These are phyloP conservation scores for Rhagium mordax DNA, from an alignment of 2,888 invertebrate species.

Conservation along the genomic window DNA sequence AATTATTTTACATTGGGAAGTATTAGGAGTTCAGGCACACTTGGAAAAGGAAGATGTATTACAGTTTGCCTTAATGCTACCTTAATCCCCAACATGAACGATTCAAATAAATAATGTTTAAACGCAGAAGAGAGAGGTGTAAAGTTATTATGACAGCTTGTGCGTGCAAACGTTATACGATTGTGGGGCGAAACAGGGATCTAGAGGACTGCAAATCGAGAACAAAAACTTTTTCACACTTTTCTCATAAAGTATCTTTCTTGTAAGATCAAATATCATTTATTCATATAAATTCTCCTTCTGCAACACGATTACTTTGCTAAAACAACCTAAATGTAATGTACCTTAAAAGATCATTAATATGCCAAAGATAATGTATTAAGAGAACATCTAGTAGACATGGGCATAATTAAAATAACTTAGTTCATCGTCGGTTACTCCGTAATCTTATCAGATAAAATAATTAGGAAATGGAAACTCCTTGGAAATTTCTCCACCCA, in stretches of 20 bases:
- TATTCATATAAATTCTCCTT: conserved; percentile 36
- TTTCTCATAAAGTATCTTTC: conserved; percentile 46
- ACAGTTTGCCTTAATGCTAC: conserved; percentile 57
- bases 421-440: too few species aligned
- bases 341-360: too few species aligned
- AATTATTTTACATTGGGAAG: conserved; percentile 26
- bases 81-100: conserved; percentile 59
- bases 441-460: too few species aligned
- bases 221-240: conserved; percentile 48
- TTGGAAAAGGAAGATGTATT: conserved; percentile 57
- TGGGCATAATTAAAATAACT: too few species aligned
- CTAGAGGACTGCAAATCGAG: conserved; percentile 46
- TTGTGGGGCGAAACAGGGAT: conserved; percentile 30
- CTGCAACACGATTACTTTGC: too few species aligned
- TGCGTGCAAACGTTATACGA: conserved; percentile 51
- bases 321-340: too few species aligned
- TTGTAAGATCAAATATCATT: conserved; percentile 50
- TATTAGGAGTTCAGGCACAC: conserved; percentile 28
- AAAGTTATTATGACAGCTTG: conserved; percentile 62
- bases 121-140: conserved; percentile 59
- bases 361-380: too few species aligned
- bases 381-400: too few species aligned
- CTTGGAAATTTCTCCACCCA: too few species aligned
- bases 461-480: too few species aligned
- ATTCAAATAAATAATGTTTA: conserved; percentile 62